Evolutionary conservation across 2,113 vertebrate species (phyloP).

Genomic region (Psilopsiagon aurifrons): DNA sequence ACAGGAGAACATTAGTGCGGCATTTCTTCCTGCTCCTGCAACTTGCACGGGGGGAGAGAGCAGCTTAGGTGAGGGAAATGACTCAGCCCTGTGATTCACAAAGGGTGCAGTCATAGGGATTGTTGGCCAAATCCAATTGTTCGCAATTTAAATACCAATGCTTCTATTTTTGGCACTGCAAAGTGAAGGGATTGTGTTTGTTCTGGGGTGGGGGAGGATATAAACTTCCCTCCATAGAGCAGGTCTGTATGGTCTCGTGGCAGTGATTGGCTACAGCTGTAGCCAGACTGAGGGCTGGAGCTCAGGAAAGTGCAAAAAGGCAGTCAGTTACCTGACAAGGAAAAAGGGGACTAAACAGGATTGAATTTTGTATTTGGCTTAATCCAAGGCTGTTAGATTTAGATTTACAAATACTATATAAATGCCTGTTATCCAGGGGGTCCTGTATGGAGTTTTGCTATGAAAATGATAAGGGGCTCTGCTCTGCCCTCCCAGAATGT

Average conservation of each 20-base stretch:
- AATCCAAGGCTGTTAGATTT: neutral
- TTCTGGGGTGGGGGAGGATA: neutral
- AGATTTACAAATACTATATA: neutral
- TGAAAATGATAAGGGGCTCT: neutral
- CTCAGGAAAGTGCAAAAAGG: neutral
- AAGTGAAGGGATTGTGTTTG: neutral
- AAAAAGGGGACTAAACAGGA: neutral
- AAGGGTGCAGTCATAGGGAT: neutral
- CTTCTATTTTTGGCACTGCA: neutral
- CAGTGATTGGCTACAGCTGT: neutral
- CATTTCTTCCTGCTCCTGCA: neutral
- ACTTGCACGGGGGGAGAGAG: neutral
- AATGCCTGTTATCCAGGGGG: neutral
- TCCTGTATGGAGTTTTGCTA: neutral
- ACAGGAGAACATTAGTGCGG: neutral
- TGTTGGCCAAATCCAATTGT: conserved; percentile 8
- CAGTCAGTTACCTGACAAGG: neutral
- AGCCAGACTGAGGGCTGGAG: neutral
- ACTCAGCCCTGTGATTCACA: neutral
- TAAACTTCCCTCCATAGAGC: neutral
- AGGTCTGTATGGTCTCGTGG: neutral
- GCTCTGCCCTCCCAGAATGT: neutral
- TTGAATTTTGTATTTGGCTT: neutral
- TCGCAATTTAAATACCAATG: neutral
- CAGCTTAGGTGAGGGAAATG: conserved; percentile 35